Evolutionary conservation across 2,113 vertebrate genomes (phyloP).

Genomic region (Isichthys henryi): DNA sequence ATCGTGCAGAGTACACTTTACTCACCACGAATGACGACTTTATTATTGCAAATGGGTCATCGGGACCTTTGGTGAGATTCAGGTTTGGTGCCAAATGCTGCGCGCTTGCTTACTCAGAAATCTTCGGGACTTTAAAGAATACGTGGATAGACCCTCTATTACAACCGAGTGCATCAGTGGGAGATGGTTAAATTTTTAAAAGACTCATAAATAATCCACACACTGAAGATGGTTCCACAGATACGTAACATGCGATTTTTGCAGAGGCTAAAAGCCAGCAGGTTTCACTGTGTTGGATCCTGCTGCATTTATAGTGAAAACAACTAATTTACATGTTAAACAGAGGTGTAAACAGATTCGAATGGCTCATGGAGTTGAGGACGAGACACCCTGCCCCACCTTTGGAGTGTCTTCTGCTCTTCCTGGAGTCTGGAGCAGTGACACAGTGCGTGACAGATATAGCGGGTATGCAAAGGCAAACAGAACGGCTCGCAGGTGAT

Average conservation of each 20-base stretch:
- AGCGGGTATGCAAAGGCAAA: neutral
- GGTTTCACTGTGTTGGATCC: neutral
- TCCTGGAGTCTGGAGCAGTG: neutral
- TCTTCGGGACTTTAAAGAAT: neutral
- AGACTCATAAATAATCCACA: neutral
- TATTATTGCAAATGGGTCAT: neutral
- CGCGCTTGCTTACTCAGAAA: neutral
- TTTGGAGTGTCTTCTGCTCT: neutral
- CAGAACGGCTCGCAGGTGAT: neutral
- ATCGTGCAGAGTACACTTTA: neutral
- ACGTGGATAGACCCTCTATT: neutral
- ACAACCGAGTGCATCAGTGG: neutral
- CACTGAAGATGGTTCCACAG: neutral
- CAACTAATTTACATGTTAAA: slow-evolving; percentile 7
- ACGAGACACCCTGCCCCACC: neutral
- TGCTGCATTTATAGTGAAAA: neutral
- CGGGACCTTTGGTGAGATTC: neutral
- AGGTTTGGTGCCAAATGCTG: neutral
- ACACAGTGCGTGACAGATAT: neutral
- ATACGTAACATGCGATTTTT: neutral
- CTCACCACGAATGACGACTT: neutral
- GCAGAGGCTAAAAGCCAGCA: neutral
- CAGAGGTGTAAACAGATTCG: slow-evolving; percentile 7
- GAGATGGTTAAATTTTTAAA: neutral
- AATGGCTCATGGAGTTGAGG: slow-evolving; percentile 11